phyloP scores from a whole-genome alignment of 2,113 vertebrate genomes.

The Protomyctophum bolini region DNA sequence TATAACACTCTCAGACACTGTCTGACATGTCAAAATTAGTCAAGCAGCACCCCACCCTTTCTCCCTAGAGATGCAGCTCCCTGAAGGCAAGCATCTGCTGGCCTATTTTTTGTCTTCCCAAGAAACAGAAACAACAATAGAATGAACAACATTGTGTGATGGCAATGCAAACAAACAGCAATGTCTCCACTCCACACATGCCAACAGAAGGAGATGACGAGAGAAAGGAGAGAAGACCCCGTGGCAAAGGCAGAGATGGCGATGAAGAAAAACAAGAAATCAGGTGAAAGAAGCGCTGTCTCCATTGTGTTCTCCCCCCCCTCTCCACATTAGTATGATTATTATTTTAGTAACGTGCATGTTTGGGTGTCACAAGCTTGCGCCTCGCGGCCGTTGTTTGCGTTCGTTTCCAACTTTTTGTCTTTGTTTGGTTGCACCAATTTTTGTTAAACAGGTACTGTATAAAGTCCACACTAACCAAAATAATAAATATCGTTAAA shows the following conservation, averaged over 20 bases:
- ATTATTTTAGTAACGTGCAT: too few relatives aligned
- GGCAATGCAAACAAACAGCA: slow-evolving; percentile 38
- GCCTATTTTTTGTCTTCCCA: slow-evolving; percentile 18
- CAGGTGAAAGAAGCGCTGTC: too few relatives aligned
- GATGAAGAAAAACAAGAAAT: background rate
- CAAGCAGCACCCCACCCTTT: slow-evolving; percentile 6
- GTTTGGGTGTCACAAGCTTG: too few relatives aligned
- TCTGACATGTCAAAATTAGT: slow-evolving; percentile 29
- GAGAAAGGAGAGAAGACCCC: slow-evolving; percentile 4
- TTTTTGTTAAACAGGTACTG: too few relatives aligned
- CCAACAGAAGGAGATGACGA: slow-evolving; percentile 1
- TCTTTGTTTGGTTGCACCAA: too few relatives aligned
- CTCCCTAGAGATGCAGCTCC: background rate
- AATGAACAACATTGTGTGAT: slow-evolving; percentile 36
- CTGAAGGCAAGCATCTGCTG: slow-evolving; percentile 51
- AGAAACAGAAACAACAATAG: slow-evolving; percentile 7
- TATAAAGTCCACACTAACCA: too few relatives aligned
- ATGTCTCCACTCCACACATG: slow-evolving; percentile 7
- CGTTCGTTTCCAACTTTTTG: too few relatives aligned
- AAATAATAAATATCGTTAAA: too few relatives aligned
- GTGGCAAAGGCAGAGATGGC: slow-evolving; percentile 6
- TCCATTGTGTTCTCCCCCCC: too few relatives aligned
- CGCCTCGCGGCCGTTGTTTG: too few relatives aligned
- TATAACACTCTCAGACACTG: slow-evolving; percentile 8
- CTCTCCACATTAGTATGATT: too few relatives aligned